These are phyloP conservation scores for silkworm (Bombyx mori) DNA, from an alignment of 1,140 invertebrate species.

Conservation along the genomic window DNA sequence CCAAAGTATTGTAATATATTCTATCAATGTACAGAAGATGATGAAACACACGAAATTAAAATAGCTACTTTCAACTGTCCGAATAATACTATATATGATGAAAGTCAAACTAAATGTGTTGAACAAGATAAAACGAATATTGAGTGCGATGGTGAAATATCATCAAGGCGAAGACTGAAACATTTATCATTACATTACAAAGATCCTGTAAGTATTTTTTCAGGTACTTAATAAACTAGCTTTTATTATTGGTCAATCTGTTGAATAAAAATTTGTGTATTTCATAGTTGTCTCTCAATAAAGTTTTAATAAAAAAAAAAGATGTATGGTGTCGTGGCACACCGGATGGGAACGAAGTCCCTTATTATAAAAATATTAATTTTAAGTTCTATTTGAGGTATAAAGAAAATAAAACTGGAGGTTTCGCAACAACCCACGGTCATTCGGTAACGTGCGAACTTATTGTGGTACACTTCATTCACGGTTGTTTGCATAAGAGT, in stretches of 20 bases:
- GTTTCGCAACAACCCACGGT: too few species aligned
- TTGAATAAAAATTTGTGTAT: too few species aligned
- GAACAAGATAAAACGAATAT: conserved; percentile 72
- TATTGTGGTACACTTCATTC: too few species aligned
- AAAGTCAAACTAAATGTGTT: conserved; percentile 79
- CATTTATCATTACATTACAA: conserved; percentile 66
- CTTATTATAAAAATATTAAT: too few species aligned
- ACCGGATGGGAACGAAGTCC: too few species aligned
- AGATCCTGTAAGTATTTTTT: conserved; percentile 72
- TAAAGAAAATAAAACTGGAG: too few species aligned
- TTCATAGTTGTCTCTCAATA: too few species aligned
- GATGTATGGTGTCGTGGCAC: too few species aligned
- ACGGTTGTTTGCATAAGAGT: too few species aligned
- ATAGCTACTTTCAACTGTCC: conserved; percentile 82
- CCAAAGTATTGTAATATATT: conserved; percentile 87
- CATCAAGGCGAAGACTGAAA: conserved; percentile 69
- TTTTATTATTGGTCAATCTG: background rate
- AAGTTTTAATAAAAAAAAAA: too few species aligned
- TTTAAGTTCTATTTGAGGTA: too few species aligned
- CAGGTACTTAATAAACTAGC: background rate
- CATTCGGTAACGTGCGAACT: too few species aligned
- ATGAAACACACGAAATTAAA: conserved; percentile 78
- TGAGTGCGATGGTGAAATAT: conserved; percentile 72
- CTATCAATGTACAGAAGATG: conserved; percentile 83
- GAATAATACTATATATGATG: conserved; percentile 82